A percentile compares a stretch with the other conserved stretches of the same genome.
Evolutionary conservation across 2,797 vertebrate genomes (phyloP).

Genomic region (Hoplostethus atlanticus): DNA sequence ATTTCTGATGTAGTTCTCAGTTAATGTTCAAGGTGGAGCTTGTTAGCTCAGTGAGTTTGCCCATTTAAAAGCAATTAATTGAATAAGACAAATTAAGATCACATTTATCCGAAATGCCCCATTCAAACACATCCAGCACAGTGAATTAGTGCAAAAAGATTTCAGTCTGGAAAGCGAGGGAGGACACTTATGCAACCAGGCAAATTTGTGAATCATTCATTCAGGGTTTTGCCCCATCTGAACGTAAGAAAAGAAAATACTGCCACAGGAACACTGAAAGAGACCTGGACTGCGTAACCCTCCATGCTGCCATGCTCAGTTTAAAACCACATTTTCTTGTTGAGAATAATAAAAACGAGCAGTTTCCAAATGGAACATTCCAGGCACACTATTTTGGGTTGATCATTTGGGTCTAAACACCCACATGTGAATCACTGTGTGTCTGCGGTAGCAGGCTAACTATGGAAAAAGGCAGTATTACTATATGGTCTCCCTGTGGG

Average conservation of each 20-base stretch:
- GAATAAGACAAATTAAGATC: background rate
- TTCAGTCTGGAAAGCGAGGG: conserved; percentile 9
- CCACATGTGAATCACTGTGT: background rate
- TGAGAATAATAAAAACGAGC: conserved; percentile 1
- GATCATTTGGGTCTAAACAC: background rate
- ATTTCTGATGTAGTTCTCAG: background rate
- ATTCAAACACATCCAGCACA: background rate
- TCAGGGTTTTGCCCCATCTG: background rate
- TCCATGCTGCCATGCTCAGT: conserved; percentile 14
- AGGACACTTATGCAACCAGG: conserved; percentile 3
- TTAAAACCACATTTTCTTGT: conserved; percentile 21
- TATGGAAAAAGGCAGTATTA: conserved; percentile 5
- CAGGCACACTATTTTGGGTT: conserved; percentile 1
- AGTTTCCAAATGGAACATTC: conserved; percentile 45
- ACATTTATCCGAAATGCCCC: conserved; percentile 3
- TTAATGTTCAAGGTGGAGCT: conserved; percentile 8
- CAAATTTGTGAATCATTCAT: conserved; percentile 36
- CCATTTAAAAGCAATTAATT: conserved; percentile 18
- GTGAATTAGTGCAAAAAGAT: background rate
- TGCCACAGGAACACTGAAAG: background rate
- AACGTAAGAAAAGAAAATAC: background rate
- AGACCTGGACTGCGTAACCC: background rate
- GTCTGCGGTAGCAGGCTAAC: conserved; percentile 1
- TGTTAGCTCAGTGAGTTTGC: conserved; percentile 3
- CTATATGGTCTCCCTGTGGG: conserved; percentile 1